phyloP scores from a whole-genome alignment of 1,140 invertebrate genomes.

The Antheraea mylitta region DNA sequence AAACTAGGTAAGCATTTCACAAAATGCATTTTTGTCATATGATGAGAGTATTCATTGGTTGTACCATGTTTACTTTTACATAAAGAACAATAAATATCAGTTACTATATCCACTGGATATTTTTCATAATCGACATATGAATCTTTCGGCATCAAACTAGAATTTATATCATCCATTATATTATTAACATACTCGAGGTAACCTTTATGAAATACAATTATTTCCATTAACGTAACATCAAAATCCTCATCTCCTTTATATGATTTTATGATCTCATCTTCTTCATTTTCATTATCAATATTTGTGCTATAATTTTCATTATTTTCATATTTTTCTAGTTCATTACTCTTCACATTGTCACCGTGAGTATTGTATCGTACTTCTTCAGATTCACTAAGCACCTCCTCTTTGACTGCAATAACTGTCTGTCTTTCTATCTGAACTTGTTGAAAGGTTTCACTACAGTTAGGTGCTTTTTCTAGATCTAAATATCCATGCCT shows the following conservation, averaged over 20 bases:
- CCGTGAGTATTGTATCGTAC: background rate
- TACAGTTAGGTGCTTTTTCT: conserved; percentile 30
- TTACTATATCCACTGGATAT: conserved; percentile 31
- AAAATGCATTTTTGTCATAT: conserved; percentile 66
- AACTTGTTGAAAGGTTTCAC: conserved; percentile 14
- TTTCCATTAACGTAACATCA: conserved; percentile 66
- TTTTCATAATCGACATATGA: conserved; percentile 52
- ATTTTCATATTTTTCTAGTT: conserved; percentile 11
- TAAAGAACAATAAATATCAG: conserved; percentile 45
- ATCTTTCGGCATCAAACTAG: conserved; percentile 45
- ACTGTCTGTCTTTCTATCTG: background rate
- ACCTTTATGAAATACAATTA: conserved; percentile 57
- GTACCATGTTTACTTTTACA: conserved; percentile 49
- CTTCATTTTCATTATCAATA: conserved; percentile 23
- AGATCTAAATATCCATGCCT: conserved; percentile 58
- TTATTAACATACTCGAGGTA: conserved; percentile 62
- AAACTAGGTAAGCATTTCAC: conserved; percentile 54
- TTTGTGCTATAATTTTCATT: background rate
- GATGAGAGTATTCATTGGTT: conserved; percentile 40
- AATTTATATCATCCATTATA: conserved; percentile 45
- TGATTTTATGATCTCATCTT: conserved; percentile 34
- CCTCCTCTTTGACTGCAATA: conserved; percentile 8
- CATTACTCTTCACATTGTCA: background rate
- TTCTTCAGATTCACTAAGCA: background rate
- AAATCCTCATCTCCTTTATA: conserved; percentile 69